Base-by-base conservation (phyloP, 2,888 invertebrate species). In the Ecdyonurus torrentis region DNA sequence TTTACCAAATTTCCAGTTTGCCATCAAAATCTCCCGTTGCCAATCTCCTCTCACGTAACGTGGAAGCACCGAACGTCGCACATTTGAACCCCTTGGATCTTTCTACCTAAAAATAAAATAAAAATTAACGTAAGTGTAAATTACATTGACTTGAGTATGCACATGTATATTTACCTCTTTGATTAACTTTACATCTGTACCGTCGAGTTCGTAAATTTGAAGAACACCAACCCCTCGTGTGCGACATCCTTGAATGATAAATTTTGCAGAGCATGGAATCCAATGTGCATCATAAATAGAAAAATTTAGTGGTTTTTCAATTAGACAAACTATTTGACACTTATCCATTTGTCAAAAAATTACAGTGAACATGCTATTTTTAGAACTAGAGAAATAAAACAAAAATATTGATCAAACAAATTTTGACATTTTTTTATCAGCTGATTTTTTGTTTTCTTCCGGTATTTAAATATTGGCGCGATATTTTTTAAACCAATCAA, bases 181-280 rank as follows among this genome's bases (percentile, higher is more conserved):
- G 1, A 89, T 72, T 66, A 85, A 82, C 63, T 83, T 80, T 23
- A 87, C 73, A 71, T 90, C 86, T 1, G 88, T 87, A 61, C 85
- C 83, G 24, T 83, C 82, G 23, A 93, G 78, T 72, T 89, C 87
- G 71, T 84, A 91, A 19, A 90, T 80, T 75, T 95, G 89, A 63
- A 95, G 76, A 23, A 89, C 83, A 0, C 97, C 97, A 61, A 85
- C 86, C 59, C 91, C 91, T 70, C 86, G 86, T 0, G 95, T 85
- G 72, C 89, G 82, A 19, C 86, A 87, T 10, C 97, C 97, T 63
- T 96, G 78, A 58, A 89, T 84, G 65, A 93, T 86, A 76, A 96
- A 91, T 75, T 94, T 95, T 0, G 96, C 90, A 2, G 94, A 93
- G 71, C 89, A 87, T 0, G 97, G 96, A 70, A 97, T 85, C 97